These are phyloP conservation scores for Ascaphus truei DNA, from an alignment of 2,113 vertebrate species.

Conservation along the genomic window DNA sequence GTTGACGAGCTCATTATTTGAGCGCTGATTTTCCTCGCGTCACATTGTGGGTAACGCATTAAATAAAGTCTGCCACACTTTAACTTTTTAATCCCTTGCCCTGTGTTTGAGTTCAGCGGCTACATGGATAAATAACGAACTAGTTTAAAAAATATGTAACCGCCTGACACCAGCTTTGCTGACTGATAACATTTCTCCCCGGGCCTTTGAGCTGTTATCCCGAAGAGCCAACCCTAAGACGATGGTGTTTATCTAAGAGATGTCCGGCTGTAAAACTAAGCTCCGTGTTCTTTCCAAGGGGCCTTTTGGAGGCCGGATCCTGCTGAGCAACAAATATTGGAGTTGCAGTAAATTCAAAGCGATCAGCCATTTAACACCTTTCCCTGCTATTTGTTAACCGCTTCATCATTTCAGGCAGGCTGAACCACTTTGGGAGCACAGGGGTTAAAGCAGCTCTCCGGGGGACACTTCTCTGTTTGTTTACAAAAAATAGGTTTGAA, in stretches of 20 bases:
- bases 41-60: conserved; percentile 14
- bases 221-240: background rate
- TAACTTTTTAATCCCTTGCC: conserved; percentile 22
- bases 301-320: too few relatives aligned
- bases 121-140: conserved; percentile 28
- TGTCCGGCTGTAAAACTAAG: background rate
- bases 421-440: too few relatives aligned
- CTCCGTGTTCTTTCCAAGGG: too few relatives aligned
- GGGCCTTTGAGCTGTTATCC: background rate
- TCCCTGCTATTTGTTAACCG: too few relatives aligned
- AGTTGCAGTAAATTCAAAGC: too few relatives aligned
- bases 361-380: too few relatives aligned
- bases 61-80: conserved; percentile 3
- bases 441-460: too few relatives aligned
- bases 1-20: background rate
- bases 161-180: conserved; percentile 21
- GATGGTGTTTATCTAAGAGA: background rate
- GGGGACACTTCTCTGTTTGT: too few relatives aligned
- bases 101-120: conserved; percentile 5
- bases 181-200: background rate
- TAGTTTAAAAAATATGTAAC: conserved; percentile 28
- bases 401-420: too few relatives aligned
- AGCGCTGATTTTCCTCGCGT: background rate
- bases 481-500: too few relatives aligned
- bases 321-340: too few relatives aligned